A percentile compares a stretch with the other conserved stretches of the same genome.
Conservation (phyloP, 2,888 invertebrate species). For the Ophioninae sp. region DNA sequence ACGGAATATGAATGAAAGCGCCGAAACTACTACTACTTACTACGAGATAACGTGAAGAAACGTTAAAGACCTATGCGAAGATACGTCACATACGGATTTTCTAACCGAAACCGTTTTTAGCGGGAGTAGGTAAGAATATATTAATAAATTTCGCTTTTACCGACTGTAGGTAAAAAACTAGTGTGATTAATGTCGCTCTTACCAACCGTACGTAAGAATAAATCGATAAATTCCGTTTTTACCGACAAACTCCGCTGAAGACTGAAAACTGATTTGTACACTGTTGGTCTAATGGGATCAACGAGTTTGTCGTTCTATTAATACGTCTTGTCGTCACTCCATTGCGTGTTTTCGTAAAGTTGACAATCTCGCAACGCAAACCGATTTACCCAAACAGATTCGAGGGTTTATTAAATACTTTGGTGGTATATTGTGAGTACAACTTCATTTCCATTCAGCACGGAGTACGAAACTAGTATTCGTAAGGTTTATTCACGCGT, state of each 20-base stretch:
- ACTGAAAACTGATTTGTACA: background rate
- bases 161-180: constrained; percentile 21
- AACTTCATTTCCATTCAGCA: background rate
- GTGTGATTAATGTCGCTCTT: constrained; percentile 11
- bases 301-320: background rate
- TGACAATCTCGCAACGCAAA: background rate
- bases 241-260: background rate
- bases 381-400: background rate
- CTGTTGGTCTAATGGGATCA: background rate
- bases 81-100: background rate
- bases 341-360: background rate
- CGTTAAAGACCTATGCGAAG: background rate
- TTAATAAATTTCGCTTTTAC: constrained; percentile 2
- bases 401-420: background rate
- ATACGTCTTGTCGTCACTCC: too few species aligned
- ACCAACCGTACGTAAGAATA: constrained; percentile 16
- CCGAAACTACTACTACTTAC: background rate
- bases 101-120: too few species aligned
- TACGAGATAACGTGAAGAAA: background rate
- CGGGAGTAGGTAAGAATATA: background rate
- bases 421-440: background rate
- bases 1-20: background rate
- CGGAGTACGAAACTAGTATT: background rate
- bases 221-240: background rate
- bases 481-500: too few species aligned